Base-by-base conservation (phyloP, 2,113 vertebrate species). In the Zapus hudsonius region DNA sequence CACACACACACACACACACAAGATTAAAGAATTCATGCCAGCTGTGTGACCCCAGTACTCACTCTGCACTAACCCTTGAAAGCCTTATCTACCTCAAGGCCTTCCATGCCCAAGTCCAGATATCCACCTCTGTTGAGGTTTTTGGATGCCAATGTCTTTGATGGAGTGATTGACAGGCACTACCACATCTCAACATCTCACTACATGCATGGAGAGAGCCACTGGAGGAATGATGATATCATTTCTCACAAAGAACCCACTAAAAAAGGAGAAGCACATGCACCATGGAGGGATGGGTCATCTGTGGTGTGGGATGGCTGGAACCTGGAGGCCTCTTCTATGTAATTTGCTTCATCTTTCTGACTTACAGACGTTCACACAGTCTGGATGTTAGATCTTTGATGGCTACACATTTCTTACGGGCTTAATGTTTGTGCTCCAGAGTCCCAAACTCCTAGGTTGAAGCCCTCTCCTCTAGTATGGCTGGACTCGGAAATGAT, bases 111-210 rank as follows among this genome's bases (percentile, higher is more conserved):
- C 61, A 7, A 5, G 6, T 10, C 33, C 38, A 23, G 31, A 12
- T 5, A 36, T 38, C 31, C 12, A 33, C 2, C 2, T 36, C 52
- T 80, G 3, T 19, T 7, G 16, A 25, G n/a, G 8, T 44, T 9
- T n/a, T n/a, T 3, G 19, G n/a, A 15, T 12, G 5, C 23, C 59
- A 8, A 0, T 2, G 3, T 3, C 31, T 47, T 42, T n/a, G 22
- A 0, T 10, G 15, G 7, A 31, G 0, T 38, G 23, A 55, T 31
- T 63, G 19, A 3, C 22, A 16, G 55, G 25, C 3, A 57, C 17
- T 23, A 16, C 7, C 20, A 29, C 11, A 3, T 33, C 16, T 42
- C 44, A 38, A 47, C 0, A 0, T 5, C 11, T 57, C 42, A 15
- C 13, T 20, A 25, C 7, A 3, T 42, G 38, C 31, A 20, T 8